phyloP scores from a whole-genome alignment of 2,113 vertebrate species.

The Casuarius casuarius region DNA sequence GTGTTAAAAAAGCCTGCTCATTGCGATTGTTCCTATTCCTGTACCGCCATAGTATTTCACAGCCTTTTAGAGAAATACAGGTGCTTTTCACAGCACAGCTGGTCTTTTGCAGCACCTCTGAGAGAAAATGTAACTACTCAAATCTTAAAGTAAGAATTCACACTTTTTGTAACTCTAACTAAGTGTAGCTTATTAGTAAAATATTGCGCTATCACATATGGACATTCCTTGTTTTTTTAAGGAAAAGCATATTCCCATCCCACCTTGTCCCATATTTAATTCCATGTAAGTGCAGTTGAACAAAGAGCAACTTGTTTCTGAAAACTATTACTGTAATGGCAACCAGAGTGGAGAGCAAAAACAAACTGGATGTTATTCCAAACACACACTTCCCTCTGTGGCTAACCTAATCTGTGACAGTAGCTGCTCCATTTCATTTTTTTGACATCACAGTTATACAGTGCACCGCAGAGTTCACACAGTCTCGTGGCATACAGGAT shows the following conservation, averaged over 20 bases:
- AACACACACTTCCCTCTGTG: background rate
- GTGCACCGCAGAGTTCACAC: background rate
- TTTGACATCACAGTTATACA: background rate
- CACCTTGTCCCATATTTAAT: background rate
- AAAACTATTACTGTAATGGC: background rate
- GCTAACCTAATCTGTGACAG: background rate
- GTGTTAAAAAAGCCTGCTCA: background rate
- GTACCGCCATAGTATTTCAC: background rate
- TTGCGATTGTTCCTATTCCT: background rate
- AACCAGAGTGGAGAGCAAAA: background rate
- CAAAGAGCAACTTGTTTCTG: background rate
- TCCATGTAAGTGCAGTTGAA: background rate
- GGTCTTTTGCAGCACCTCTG: background rate
- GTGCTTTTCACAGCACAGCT: background rate
- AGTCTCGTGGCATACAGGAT: background rate
- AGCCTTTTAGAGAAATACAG: background rate
- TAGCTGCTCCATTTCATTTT: background rate
- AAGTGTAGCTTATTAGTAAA: background rate
- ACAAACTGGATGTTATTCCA: accelerated
- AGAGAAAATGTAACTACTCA: background rate
- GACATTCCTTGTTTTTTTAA: background rate
- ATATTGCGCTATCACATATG: accelerated
- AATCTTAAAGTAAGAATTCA: background rate
- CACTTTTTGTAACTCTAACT: background rate
- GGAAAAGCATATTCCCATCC: background rate